Evolutionary conservation across 2,113 vertebrate genomes (phyloP).

Genomic region (Embiotoca jacksoni): DNA sequence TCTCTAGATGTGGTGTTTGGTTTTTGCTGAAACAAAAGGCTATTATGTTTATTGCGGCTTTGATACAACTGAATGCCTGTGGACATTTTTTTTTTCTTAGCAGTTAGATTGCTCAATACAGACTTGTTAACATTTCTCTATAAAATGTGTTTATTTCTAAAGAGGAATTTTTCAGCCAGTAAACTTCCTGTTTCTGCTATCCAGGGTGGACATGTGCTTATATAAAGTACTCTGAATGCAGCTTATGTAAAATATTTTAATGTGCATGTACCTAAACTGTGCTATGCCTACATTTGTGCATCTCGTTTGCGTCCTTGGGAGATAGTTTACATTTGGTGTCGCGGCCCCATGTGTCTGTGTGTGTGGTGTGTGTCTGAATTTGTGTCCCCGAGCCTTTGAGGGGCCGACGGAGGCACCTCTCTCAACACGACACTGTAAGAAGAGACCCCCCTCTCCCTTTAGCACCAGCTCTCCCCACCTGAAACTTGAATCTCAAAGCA

Average conservation of each 20-base stretch:
- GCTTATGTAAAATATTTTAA: neutral
- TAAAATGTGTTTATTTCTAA: slow-evolving; percentile 56
- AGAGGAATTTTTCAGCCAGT: slow-evolving; percentile 17
- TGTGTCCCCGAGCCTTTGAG: slow-evolving; percentile 72
- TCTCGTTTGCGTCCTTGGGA: slow-evolving; percentile 24
- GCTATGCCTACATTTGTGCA: slow-evolving; percentile 19
- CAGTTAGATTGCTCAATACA: slow-evolving; percentile 62
- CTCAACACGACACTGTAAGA: slow-evolving; percentile 76
- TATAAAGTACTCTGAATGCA: neutral
- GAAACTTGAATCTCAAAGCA: slow-evolving; percentile 76
- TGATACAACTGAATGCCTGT: slow-evolving; percentile 43
- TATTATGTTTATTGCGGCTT: slow-evolving; percentile 58
- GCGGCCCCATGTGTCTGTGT: slow-evolving; percentile 13
- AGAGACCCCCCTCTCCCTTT: slow-evolving; percentile 77
- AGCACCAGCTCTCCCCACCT: slow-evolving; percentile 60
- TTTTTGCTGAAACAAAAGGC: slow-evolving; percentile 59
- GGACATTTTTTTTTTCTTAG: slow-evolving; percentile 10
- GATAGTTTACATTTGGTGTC: slow-evolving; percentile 10
- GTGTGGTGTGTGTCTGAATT: slow-evolving; percentile 27
- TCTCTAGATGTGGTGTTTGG: slow-evolving; percentile 37
- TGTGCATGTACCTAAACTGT: neutral
- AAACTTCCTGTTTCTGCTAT: neutral
- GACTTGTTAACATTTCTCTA: slow-evolving; percentile 49
- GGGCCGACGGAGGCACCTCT: slow-evolving; percentile 75
- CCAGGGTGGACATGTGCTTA: neutral